Conservation (phyloP, 2,113 vertebrate species). For the Sturnira hondurensis region DNA sequence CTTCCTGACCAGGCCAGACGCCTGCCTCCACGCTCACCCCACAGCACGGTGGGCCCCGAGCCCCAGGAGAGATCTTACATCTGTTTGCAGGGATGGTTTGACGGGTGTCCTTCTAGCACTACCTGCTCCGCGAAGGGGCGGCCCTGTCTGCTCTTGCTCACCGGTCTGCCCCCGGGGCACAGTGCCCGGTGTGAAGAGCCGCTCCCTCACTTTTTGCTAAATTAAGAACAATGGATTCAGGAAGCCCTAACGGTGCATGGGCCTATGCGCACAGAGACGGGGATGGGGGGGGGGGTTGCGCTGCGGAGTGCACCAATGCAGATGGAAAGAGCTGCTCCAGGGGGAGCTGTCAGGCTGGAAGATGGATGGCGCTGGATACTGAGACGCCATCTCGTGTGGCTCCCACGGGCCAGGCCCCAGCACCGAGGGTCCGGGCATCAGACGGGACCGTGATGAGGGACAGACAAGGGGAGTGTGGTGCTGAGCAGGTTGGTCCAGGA, state of each 20-base stretch:
- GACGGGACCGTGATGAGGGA: background rate
- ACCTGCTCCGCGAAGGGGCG: background rate
- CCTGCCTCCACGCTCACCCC: too few relatives aligned
- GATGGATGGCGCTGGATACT: slow-evolving; percentile 42
- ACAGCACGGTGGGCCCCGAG: too few relatives aligned
- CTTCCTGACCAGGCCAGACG: accelerated
- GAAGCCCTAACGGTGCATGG: background rate
- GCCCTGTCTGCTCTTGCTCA: background rate
- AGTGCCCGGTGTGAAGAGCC: background rate
- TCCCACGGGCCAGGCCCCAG: background rate
- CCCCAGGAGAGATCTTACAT: background rate
- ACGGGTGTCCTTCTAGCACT: accelerated
- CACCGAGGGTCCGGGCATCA: background rate
- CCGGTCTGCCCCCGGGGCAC: background rate
- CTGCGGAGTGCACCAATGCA: background rate
- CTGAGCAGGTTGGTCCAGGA: background rate
- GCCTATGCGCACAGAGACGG: background rate
- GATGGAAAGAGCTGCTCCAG: background rate
- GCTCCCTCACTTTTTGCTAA: background rate
- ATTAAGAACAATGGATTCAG: background rate
- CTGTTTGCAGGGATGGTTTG: background rate
- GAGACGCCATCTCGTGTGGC: background rate
- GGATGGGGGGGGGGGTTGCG: too few relatives aligned
- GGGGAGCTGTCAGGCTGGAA: slow-evolving; percentile 59
- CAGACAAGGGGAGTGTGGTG: background rate